phyloP scores from a whole-genome alignment of 2,113 vertebrate genomes.

The Tautogolabrus adspersus region DNA sequence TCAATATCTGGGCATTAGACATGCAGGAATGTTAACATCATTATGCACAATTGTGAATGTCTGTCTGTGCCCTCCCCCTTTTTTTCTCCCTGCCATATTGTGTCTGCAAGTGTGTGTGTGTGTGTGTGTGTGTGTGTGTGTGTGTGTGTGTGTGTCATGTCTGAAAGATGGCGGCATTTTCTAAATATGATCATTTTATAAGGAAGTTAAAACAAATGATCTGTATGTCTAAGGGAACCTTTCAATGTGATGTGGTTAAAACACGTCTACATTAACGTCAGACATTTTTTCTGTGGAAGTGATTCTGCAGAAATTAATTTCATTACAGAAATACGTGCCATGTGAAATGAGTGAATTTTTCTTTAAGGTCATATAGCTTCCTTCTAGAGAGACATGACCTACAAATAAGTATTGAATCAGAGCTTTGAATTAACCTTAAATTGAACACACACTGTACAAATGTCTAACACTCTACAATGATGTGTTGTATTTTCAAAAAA shows the following conservation, averaged over 20 bases:
- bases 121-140: conserved; percentile 57
- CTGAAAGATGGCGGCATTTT: conserved; percentile 61
- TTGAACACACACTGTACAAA: conserved; percentile 21
- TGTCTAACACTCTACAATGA: neutral
- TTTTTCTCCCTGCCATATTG: conserved; percentile 77
- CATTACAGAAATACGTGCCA: neutral
- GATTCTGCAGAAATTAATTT: conserved; percentile 9
- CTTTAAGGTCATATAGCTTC: conserved; percentile 14
- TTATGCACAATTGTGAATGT: conserved; percentile 92
- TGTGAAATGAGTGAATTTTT: neutral
- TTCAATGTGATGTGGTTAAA: conserved; percentile 16
- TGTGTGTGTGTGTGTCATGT: conserved; percentile 39
- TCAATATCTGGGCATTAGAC: conserved; percentile 86
- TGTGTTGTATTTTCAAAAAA: conserved; percentile 9
- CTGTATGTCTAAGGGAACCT: conserved; percentile 45
- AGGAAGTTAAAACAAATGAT: conserved; percentile 60
- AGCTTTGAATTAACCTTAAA: neutral
- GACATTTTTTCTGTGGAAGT: no score
- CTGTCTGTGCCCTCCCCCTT: conserved; percentile 81
- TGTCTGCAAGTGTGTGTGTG: conserved; percentile 82
- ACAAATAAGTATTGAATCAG: conserved; percentile 5
- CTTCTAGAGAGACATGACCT: neutral
- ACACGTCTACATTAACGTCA: conserved; percentile 1
- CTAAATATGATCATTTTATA: conserved; percentile 70
- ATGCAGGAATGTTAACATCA: conserved; percentile 94